phyloP scores from a whole-genome alignment of 2,797 vertebrate genomes.

The Hippocampus kuda region DNA sequence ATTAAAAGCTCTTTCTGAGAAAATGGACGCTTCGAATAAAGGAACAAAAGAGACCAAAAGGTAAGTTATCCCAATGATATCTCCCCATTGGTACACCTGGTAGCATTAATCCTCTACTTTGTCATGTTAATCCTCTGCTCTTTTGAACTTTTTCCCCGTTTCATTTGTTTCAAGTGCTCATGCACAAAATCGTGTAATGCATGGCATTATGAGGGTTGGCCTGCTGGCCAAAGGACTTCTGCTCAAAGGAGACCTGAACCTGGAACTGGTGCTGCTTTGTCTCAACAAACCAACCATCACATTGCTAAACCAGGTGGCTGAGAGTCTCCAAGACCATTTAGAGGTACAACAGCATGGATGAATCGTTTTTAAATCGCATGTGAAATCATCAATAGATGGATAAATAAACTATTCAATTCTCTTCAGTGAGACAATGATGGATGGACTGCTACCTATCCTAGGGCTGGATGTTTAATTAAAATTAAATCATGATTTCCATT shows the following conservation, averaged over 20 bases:
- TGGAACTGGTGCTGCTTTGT: constrained; percentile 88
- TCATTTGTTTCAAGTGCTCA: constrained; percentile 13
- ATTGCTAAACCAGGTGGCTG: constrained; percentile 78
- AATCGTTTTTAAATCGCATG: not conserved
- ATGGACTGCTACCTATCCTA: too few species aligned
- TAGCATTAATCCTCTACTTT: not conserved
- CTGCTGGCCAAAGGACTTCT: constrained; percentile 89
- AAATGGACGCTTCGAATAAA: constrained; percentile 73
- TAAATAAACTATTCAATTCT: too few species aligned
- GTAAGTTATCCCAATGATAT: constrained; percentile 19
- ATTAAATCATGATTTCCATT: too few species aligned
- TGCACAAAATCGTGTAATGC: constrained; percentile 71
- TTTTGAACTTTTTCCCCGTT: not conserved
- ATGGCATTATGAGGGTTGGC: constrained; percentile 90
- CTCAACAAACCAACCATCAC: constrained; percentile 79
- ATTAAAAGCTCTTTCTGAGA: constrained; percentile 83
- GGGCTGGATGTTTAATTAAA: too few species aligned
- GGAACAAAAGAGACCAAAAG: constrained; percentile 44
- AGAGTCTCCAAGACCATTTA: constrained; percentile 74
- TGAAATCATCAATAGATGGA: too few species aligned
- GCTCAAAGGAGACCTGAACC: constrained; percentile 82
- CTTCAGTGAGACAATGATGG: too few species aligned
- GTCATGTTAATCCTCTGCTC: not conserved
- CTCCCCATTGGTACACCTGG: not conserved
- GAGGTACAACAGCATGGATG: constrained; percentile 40